Percentiles rank a stretch among this genome's conserved stretches.
phyloP scores from a whole-genome alignment of 2,797 vertebrate genomes.

The Helarctos malayanus region DNA sequence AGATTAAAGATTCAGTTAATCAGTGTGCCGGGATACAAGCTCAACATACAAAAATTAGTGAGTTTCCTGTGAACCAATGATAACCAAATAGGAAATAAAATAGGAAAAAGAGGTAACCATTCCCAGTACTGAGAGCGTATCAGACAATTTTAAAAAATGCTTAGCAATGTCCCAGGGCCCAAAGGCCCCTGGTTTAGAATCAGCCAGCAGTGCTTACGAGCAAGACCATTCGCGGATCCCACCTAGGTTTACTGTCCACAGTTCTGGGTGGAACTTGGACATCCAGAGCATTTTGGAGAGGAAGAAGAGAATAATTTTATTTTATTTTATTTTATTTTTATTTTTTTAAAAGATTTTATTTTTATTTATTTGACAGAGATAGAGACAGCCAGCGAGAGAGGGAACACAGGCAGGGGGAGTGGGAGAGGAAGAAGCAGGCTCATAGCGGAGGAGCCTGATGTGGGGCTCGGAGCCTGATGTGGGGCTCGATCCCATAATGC shows the following conservation, averaged over 20 bases:
- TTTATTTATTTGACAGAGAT: no score
- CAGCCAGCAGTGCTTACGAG: neutral
- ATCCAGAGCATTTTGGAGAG: neutral
- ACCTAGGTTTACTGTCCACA: neutral
- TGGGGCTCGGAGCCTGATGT: no score
- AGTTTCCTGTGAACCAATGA: neutral
- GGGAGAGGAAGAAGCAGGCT: no score
- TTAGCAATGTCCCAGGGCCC: neutral
- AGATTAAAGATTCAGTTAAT: neutral
- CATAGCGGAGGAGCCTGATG: no score
- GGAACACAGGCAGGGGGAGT: no score
- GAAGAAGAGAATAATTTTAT: neutral
- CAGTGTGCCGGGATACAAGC: no score
- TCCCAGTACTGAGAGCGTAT: neutral
- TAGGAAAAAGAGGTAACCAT: neutral
- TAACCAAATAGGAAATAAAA: neutral
- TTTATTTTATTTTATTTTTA: no score
- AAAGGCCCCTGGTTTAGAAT: neutral
- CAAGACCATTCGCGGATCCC: neutral
- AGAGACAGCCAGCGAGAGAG: no score
- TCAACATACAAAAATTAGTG: neutral
- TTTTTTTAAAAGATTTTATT: no score
- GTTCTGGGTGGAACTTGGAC: neutral
- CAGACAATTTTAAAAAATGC: neutral
- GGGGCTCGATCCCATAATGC: no score